A percentile compares a stretch with the other conserved stretches of the same genome.
phyloP scores from a whole-genome alignment of 2,888 invertebrate species.

The Sarcophaga rosellei region DNA sequence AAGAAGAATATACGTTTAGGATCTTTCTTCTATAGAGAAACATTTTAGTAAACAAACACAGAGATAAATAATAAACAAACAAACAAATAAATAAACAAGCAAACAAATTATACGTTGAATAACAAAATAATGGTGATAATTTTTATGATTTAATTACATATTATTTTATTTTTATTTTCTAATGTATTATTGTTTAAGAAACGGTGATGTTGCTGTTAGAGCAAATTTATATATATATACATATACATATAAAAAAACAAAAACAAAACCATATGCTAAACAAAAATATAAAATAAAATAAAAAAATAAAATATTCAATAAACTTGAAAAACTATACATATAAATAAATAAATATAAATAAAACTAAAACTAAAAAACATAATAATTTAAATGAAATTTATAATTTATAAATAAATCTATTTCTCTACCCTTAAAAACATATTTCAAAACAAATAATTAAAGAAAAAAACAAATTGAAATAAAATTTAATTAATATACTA shows the following conservation, averaged over 20 bases:
- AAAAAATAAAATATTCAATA: conserved; percentile 22
- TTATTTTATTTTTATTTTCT: conserved; percentile 53
- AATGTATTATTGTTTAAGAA: conserved; percentile 64
- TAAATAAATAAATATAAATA: conserved; percentile 29
- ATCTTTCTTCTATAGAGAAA: conserved; percentile 4
- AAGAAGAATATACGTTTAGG: neutral
- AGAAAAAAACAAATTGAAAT: conserved; percentile 47
- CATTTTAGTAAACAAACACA: neutral
- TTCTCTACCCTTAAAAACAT: neutral
- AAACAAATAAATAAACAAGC: conserved; percentile 24
- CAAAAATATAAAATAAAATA: conserved; percentile 34
- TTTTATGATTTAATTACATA: conserved; percentile 62
- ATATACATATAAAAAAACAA: conserved; percentile 27
- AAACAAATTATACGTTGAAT: conserved; percentile 33
- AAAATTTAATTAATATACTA: conserved; percentile 50
- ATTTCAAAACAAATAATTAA: conserved; percentile 32
- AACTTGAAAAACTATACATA: conserved; percentile 13
- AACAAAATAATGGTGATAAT: conserved; percentile 67
- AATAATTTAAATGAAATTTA: conserved; percentile 55
- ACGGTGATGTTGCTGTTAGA: conserved; percentile 68
- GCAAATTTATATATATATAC: conserved; percentile 66
- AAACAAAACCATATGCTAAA: conserved; percentile 40
- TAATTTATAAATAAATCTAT: conserved; percentile 37
- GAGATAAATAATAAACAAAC: conserved; percentile 14
- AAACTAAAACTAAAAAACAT: conserved; percentile 5